Evolutionary conservation across 2,888 invertebrate species (phyloP).

Genomic region (Rhamphomyia laevipes): DNA sequence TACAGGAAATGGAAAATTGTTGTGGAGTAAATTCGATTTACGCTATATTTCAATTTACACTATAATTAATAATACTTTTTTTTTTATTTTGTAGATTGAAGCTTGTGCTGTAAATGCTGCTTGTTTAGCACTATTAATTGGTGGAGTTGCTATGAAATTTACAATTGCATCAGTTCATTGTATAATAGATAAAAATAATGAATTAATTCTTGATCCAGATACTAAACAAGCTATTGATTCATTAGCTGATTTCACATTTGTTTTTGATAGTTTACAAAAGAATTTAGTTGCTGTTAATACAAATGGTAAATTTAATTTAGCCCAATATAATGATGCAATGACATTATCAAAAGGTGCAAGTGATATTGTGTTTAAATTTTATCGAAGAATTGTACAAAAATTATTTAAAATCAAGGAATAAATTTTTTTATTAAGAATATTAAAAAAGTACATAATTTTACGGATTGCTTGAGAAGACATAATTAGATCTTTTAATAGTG

Average conservation of each 20-base stretch:
- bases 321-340: constrained; percentile 54
- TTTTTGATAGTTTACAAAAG: constrained; percentile 55
- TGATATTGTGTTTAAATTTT: constrained; percentile 59
- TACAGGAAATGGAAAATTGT: constrained; percentile 79
- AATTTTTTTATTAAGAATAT: too few species aligned
- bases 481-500: too few species aligned
- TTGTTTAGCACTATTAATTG: constrained; percentile 70
- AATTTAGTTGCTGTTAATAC: constrained; percentile 53
- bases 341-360: constrained; percentile 53
- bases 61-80: neutral
- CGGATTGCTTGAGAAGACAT: too few species aligned
- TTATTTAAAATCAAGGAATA: constrained; percentile 8
- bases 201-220: constrained; percentile 53
- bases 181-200: constrained; percentile 48
- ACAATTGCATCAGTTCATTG: constrained; percentile 70
- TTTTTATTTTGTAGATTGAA: constrained; percentile 42
- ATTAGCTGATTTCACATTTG: constrained; percentile 55
- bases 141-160: constrained; percentile 72
- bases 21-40: constrained; percentile 52
- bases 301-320: constrained; percentile 53
- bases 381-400: constrained; percentile 38
- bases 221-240: constrained; percentile 41
- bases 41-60: neutral
- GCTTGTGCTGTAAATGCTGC: constrained; percentile 72
- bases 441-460: too few species aligned